Base-by-base conservation (phyloP, 2,888 invertebrate genomes). In the Agrochola circellaris region DNA sequence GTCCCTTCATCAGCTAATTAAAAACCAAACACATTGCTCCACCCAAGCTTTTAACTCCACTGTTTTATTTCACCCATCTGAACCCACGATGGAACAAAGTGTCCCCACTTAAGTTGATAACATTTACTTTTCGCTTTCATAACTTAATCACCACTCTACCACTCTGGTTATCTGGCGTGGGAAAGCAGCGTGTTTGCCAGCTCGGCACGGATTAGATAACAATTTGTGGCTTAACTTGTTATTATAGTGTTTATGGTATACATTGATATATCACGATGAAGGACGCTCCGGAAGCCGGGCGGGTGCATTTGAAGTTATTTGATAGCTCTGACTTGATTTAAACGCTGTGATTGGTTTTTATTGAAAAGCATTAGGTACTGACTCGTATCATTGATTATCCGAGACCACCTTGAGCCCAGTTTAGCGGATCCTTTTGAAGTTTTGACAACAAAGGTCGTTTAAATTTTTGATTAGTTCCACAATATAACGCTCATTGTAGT, bases 101-200 rank as follows among this genome's bases (percentile, higher is more conserved):
- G 75, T 65, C 75, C 23, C 84, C 87, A 89, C 82, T 87, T 77
- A 82, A 81, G 69, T 76, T 75, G 89, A 88, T 86, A 86, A 86
- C 83, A 82, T 87, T 86, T 86, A 82, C 85, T 88, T 85, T 81
- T 79, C 84, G 79, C 86, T 84, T 86, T 84, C 85, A 88, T 83
- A 84, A 85, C 89, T 89, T 91, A 92, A 91, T 88, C 83, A 88
- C 75, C 86, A 93, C 89, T 85, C 79, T 76, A 88, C 88, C 93
- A 92, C 92, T 93, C 86, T 73, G 79, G 84, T 90, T 93, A 93
- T 93, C 92, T 81, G 67, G 75, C 93, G 93, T 94, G 94, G 94
- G 94, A 94, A 94, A 90, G 90, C 87, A 88, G 82, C 86, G 76
- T 89, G 90, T 90, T 91, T 92, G 87, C 73, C 64, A 67, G 79